A percentile compares a stretch with the other conserved stretches of the same genome.
phyloP scores from a whole-genome alignment of 2,113 vertebrate genomes.

The Saguinus imperator region DNA sequence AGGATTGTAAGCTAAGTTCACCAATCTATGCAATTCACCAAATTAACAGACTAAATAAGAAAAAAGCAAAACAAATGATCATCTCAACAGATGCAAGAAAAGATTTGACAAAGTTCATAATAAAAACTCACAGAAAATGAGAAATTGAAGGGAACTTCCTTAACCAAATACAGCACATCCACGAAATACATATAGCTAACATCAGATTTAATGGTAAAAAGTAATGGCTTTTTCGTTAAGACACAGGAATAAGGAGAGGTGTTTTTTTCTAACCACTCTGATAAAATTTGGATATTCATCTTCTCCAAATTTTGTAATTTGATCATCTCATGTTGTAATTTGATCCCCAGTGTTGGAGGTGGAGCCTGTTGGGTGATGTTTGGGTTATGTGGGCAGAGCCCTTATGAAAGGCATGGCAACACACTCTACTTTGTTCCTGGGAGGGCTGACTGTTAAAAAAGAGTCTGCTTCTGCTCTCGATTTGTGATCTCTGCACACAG shows the following conservation, averaged over 20 bases:
- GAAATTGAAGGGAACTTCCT: neutral
- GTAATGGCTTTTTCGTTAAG: neutral
- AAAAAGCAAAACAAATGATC: neutral
- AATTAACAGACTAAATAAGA: neutral
- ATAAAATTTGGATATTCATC: neutral
- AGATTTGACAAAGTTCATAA: neutral
- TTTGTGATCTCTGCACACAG: neutral
- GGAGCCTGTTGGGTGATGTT: neutral
- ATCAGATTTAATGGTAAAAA: neutral
- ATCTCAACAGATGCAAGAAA: neutral
- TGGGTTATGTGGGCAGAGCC: neutral
- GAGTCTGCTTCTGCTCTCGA: neutral
- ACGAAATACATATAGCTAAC: neutral
- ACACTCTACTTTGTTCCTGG: neutral
- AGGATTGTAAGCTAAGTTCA: neutral
- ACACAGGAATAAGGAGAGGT: neutral
- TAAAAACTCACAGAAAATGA: neutral
- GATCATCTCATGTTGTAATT: neutral
- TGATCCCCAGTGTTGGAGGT: neutral
- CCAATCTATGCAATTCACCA: neutral
- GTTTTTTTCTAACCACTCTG: neutral
- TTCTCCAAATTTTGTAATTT: neutral
- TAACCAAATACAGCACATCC: neutral
- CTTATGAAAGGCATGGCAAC: neutral
- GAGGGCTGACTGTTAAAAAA: neutral